These are phyloP conservation scores for Protodeltote pygarga DNA, from an alignment of 2,888 invertebrate species.

Conservation along the genomic window DNA sequence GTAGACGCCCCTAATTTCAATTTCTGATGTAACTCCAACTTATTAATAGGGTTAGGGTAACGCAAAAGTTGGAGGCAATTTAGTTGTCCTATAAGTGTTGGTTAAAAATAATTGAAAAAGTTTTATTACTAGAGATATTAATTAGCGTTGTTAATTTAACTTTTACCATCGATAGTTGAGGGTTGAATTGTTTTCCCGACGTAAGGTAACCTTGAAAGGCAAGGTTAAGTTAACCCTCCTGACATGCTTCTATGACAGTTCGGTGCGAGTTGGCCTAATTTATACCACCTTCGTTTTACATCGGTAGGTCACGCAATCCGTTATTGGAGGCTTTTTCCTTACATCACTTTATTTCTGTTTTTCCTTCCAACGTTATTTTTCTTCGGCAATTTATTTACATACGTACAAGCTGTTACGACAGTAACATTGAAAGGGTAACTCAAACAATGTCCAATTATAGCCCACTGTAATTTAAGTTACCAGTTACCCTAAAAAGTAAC, in stretches of 20 bases:
- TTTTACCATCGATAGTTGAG: conserved; percentile 9
- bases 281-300: conserved; percentile 58
- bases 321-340: conserved; percentile 62
- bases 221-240: conserved; percentile 48
- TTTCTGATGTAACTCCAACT: conserved; percentile 39
- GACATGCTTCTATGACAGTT: conserved; percentile 56
- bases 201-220: conserved; percentile 48
- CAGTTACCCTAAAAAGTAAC: conserved; percentile 28
- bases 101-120: conserved; percentile 45
- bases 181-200: conserved; percentile 11
- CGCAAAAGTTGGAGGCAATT: conserved; percentile 26
- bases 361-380: conserved; percentile 26
- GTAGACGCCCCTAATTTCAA: conserved; percentile 38
- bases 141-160: conserved; percentile 32
- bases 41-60: conserved; percentile 32
- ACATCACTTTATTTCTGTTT: conserved; percentile 44
- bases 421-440: conserved; percentile 43
- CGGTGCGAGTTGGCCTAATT: conserved; percentile 55
- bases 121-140: conserved; percentile 39
- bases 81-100: conserved; percentile 32
- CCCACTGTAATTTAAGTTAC: conserved; percentile 42
- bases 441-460: too few species aligned
- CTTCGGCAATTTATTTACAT: conserved; percentile 36
- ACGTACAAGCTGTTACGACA: conserved; percentile 25
- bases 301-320: conserved; percentile 61